Base-by-base conservation (phyloP, 2,888 invertebrate genomes). In the Emmelina monodactyla region DNA sequence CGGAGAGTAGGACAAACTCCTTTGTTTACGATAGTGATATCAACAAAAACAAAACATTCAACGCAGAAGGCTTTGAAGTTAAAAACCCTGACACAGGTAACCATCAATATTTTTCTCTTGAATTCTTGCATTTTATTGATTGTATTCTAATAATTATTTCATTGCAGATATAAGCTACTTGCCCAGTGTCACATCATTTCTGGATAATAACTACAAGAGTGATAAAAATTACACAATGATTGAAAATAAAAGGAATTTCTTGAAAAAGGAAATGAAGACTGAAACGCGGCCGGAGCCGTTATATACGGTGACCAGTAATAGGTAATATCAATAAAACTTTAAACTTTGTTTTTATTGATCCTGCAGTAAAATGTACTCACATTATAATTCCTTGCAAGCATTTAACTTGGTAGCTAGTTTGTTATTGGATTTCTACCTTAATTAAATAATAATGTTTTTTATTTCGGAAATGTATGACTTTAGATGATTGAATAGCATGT, bases 261-360 rank as follows among this genome's bases (percentile, higher is more conserved):
- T 58, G 13, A 69, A 69, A 40, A 67, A 66, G 44, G 72, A 72
- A 37, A 47, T 52, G 14, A 69, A 66, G 47, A 45, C 57, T 38
- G 73, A 71, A 40, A 46, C 48, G 14, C 58, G 56, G 5, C 42
- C 61, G 1, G 71, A 71, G 28, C 59, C 71, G 1, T 44, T 69
- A 42, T 76, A 76, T 45, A 68, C 71, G 0, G 62, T 75, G 4
- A 71, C 72, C 6, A 62, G 72, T 1, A 69, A 59, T 47, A 71
- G 72, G 72, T 72, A 55, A 43, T 43, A n/a, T n/a, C n/a, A n/a
- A n/a, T n/a, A n/a, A n/a, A n/a, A n/a, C n/a, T n/a, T n/a, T n/a
- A n/a, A n/a, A n/a, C n/a, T n/a, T n/a, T n/a, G n/a, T n/a, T n/a
- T n/a, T n/a, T n/a, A n/a, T n/a, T n/a, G n/a, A n/a, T n/a, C n/a